Evolutionary conservation across 2,113 vertebrate genomes (phyloP).

Genomic region (Phaethon lepturus): DNA sequence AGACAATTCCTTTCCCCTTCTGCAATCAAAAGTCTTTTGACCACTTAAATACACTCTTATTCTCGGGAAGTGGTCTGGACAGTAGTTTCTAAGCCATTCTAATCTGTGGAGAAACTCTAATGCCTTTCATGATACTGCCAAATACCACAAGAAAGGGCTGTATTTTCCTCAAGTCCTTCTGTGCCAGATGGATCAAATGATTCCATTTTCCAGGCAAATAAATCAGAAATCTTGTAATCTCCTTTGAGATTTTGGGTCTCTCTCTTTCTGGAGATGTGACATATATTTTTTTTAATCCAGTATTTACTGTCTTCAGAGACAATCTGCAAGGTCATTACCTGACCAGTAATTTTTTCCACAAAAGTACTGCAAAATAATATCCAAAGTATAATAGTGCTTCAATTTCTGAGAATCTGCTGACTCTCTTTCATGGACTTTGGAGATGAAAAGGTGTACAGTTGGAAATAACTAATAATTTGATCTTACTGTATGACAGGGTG

Average conservation of each 20-base stretch:
- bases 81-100: conserved; percentile 50
- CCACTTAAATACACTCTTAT: conserved; percentile 45
- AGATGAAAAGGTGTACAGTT: not conserved
- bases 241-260: conserved; percentile 9
- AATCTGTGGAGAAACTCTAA: conserved; percentile 62
- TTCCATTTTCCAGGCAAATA: conserved; percentile 64
- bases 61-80: conserved; percentile 63
- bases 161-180: conserved; percentile 40
- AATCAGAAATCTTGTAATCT: conserved; percentile 56
- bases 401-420: not conserved
- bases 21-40: conserved; percentile 22
- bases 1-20: conserved; percentile 27
- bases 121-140: conserved; percentile 65
- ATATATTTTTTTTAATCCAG: not conserved
- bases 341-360: not conserved
- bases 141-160: conserved; percentile 61
- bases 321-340: not conserved
- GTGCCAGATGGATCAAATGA: conserved; percentile 66
- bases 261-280: conserved; percentile 4
- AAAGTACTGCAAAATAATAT: not conserved
- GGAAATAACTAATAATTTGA: not conserved
- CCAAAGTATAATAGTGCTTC: not conserved
- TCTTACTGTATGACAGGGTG: not conserved
- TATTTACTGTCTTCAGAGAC: not conserved
- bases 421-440: not conserved